Evolutionary conservation across 2,797 vertebrate genomes (phyloP), one percentile per base, ranked within the genome.

Genomic region (Naso thynnoides): DNA sequence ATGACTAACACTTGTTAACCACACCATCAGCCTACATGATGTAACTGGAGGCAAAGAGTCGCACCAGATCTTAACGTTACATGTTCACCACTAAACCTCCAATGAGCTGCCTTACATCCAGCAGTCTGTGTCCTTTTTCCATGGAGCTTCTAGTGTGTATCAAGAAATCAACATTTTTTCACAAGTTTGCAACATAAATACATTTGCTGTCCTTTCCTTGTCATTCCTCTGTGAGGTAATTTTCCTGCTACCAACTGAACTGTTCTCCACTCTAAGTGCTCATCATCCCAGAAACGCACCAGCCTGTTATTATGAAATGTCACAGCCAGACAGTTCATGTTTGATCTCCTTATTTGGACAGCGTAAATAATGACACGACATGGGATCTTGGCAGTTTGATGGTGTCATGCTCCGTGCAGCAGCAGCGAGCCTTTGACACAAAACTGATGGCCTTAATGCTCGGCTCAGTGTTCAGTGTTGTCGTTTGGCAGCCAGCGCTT

Each of bases 331-430:
- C 59, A 27, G 48, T 73, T 80, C 41, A 36, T 69, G 52, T 72
- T 59, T 81, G 62, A 88, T 58, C 49, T 62, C 75, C 58, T 53
- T 78, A 56, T 70, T 69, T 83, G 75, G 76, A 70, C 67, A 45
- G 41, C 27, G 19, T 54, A 70, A 62, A 70, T n/a, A 58, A 47
- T 55, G 47, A 70, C 41, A 7, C 58, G 66, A 61, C 70, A 52
- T 23, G 21, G 13, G 47, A 73, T 50, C n/a, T 50, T 31, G 57
- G 42, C 39, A 54, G 53, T 69, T 58, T 65, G 61, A 60, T 79
- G 19, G 36, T 50, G 49, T 65, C 18, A 19, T 6, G 21, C 36
- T 62, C 50, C 9, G 50, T 45, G 48, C 70, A 47, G 21, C 55
- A 19, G 14, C 9, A 19, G 14, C 9, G 50, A 39, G 56, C 19